Evolutionary conservation across 2,888 invertebrate genomes (phyloP), one percentile per base, ranked within the genome.

Genomic region (Anagyrus pseudococci): DNA sequence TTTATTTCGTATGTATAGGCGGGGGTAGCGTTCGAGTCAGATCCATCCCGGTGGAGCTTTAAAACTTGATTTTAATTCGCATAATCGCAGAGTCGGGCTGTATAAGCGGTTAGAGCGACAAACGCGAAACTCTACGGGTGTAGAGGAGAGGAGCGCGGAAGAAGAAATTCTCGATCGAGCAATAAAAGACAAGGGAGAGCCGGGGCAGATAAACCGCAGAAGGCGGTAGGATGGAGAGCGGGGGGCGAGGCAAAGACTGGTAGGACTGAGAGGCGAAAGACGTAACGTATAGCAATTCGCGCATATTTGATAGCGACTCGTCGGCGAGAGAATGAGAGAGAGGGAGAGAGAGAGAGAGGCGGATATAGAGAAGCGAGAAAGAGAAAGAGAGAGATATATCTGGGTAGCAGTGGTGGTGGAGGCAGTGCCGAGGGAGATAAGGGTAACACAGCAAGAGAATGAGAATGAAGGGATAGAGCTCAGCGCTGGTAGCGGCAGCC

Each of bases 371-470:
- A 33, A 25, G n/a, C 2, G 49, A 49, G 57, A n/a, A 41, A 26
- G 19, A 23, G 53, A 19, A 44, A n/a, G 44, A 26, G 29, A 10
- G 46, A 19, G 33, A 25, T 22, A 43, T 48, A 43, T 25, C 22
- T 22, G 49, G 19, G 49, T n/a, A 13, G 37, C 29, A 25, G 44
- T n/a, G 29, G 54, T 57, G 67, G 67, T n/a, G 66, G 67, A 68
- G 70, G 72, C 74, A 73, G n/a, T n/a, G n/a, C n/a, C n/a, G 71
- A 71, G 72, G 72, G 74, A 77, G 78, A 77, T 78, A 78, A 79
- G 79, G 77, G 77, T 72, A 77, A 76, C 77, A 76, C 76, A 72
- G 76, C 75, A 22, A 26, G 65, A 65, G 65, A 65, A 64, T 64
- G 64, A 64, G 54, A 61, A 66, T 56, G 58, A 64, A 52, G 57